phyloP scores from a whole-genome alignment of 2,888 invertebrate genomes.

The Globia sparganii region DNA sequence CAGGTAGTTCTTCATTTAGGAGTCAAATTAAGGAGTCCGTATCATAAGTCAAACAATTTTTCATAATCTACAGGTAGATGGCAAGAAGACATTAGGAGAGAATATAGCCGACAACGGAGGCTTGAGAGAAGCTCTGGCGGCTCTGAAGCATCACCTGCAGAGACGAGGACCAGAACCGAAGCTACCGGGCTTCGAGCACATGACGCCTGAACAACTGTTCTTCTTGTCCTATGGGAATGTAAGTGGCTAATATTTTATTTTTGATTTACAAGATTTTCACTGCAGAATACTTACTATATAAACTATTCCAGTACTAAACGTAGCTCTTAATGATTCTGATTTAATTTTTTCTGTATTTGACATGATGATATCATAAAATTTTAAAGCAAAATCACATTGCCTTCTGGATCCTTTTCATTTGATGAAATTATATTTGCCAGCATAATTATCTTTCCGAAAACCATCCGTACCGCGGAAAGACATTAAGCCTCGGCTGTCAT shows the following conservation, averaged over 20 bases:
- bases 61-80: slow-evolving; percentile 91
- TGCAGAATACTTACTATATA: background rate
- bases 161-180: slow-evolving; percentile 90
- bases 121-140: slow-evolving; percentile 93
- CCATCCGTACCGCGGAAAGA: too few relatives aligned
- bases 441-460: too few relatives aligned
- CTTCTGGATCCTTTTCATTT: background rate
- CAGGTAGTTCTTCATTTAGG: background rate
- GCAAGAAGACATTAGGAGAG: slow-evolving; percentile 94
- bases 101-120: slow-evolving; percentile 97
- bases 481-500: too few relatives aligned
- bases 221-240: slow-evolving; percentile 96
- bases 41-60: background rate
- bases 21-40: background rate
- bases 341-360: background rate
- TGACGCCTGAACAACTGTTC: slow-evolving; percentile 93
- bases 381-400: background rate
- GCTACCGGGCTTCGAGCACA: slow-evolving; percentile 94
- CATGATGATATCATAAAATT: background rate
- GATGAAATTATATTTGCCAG: background rate
- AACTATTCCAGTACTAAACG: background rate
- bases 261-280: too few relatives aligned
- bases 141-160: slow-evolving; percentile 91
- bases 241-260: slow-evolving; percentile 73
- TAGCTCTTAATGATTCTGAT: background rate